Conservation (phyloP, 2,888 invertebrate species). For the Eilema depressum region DNA sequence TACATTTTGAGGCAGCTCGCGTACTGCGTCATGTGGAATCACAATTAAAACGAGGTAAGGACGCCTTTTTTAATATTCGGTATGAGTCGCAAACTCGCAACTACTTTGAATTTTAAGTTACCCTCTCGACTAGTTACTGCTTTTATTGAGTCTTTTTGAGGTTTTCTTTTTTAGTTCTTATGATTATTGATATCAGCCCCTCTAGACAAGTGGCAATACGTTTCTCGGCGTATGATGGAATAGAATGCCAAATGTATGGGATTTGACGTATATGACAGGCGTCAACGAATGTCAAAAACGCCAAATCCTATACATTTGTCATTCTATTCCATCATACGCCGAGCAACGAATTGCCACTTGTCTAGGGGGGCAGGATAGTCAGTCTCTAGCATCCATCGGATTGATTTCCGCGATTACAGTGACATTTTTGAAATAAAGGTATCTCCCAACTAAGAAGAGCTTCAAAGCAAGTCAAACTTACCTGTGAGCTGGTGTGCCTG, state of each 20-base stretch:
- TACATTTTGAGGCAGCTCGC: conserved; percentile 53
- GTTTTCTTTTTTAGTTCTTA: neutral
- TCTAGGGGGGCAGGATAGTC: too few species aligned
- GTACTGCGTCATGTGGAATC: conserved; percentile 42
- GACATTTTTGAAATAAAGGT: neutral
- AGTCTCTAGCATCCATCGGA: neutral
- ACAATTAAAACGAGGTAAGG: conserved; percentile 45
- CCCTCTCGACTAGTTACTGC: neutral
- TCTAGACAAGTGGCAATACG: too few species aligned
- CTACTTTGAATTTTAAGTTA: conserved; percentile 19
- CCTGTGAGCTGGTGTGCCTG: too few species aligned
- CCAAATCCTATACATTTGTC: too few species aligned
- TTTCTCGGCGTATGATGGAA: too few species aligned
- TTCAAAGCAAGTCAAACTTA: too few species aligned
- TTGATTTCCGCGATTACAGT: neutral
- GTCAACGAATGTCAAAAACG: too few species aligned
- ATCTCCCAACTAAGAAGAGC: too few species aligned
- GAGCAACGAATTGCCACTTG: too few species aligned
- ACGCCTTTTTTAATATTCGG: conserved; percentile 32
- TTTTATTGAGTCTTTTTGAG: neutral
- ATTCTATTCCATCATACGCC: too few species aligned
- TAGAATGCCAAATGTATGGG: too few species aligned
- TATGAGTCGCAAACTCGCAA: conserved; percentile 23
- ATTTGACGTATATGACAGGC: too few species aligned
- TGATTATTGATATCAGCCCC: neutral